Evolutionary conservation across 2,113 vertebrate species (phyloP).

Genomic region (Festucalex cinctus): DNA sequence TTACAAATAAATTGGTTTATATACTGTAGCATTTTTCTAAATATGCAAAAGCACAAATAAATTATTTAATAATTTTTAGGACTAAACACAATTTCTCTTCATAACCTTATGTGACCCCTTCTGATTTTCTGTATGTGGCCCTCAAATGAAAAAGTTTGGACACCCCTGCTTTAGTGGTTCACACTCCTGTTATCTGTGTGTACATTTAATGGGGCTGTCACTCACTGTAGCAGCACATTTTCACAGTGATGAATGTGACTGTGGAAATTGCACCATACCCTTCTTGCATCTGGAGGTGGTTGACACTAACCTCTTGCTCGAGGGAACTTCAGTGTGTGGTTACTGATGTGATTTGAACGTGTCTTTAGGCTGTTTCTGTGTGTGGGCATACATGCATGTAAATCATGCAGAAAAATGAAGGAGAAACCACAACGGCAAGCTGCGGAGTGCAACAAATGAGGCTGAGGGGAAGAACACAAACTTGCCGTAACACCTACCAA

Average conservation of each 20-base stretch:
- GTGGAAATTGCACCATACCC: conserved; percentile 11
- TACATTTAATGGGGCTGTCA: conserved; percentile 44
- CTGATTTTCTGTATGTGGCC: too few species aligned
- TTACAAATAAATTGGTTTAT: too few species aligned
- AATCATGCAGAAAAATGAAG: conserved; percentile 10
- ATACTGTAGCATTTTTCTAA: too few species aligned
- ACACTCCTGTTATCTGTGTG: conserved; percentile 59
- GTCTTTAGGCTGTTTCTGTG: conserved; percentile 11
- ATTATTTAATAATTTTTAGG: too few species aligned
- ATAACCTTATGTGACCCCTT: too few species aligned
- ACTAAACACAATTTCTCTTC: too few species aligned
- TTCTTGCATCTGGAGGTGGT: conserved; percentile 12
- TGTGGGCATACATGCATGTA: conserved; percentile 7
- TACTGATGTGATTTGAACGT: conserved; percentile 2
- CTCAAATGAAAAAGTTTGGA: too few species aligned
- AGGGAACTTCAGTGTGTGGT: conserved; percentile 8
- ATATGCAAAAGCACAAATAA: too few species aligned
- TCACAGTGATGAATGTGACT: conserved; percentile 4
- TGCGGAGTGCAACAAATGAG: conserved; percentile 6
- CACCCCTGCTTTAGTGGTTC: conserved; percentile 53
- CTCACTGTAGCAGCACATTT: conserved; percentile 19
- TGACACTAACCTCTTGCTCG: conserved; percentile 11
- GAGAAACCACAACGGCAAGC: conserved; percentile 4
- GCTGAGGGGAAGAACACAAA: not conserved
- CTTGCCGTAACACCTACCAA: conserved; percentile 14